Conservation (phyloP, 2,888 invertebrate genomes). For the Orthosia gothica region DNA sequence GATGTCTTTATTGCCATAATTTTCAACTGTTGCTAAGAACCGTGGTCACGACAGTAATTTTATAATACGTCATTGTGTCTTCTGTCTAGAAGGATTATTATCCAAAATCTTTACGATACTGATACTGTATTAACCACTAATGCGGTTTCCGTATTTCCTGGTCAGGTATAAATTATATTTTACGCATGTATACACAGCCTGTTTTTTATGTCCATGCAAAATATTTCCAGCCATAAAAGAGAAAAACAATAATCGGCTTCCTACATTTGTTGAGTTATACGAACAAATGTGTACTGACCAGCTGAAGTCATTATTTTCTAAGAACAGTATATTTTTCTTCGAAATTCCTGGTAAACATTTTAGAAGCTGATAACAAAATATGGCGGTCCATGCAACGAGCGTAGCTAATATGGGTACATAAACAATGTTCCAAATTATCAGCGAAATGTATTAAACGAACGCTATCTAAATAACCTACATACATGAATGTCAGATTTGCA, state of each 20-base stretch:
- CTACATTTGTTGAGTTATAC: too few species aligned
- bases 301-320: too few species aligned
- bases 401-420: background rate
- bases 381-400: too few species aligned
- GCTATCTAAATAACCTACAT: slow-evolving; percentile 28
- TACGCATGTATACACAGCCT: too few species aligned
- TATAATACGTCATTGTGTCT: background rate
- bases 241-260: too few species aligned
- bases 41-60: background rate
- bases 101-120: background rate
- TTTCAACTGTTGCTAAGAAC: background rate
- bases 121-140: too few species aligned
- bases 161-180: background rate
- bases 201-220: too few species aligned
- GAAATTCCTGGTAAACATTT: too few species aligned
- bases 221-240: too few species aligned
- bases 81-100: background rate
- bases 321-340: too few species aligned
- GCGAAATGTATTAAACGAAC: slow-evolving; percentile 5
- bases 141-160: background rate
- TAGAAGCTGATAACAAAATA: too few species aligned
- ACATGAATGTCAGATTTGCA: slow-evolving; percentile 25
- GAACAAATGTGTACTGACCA: too few species aligned
- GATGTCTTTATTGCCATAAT: background rate
- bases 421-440: slow-evolving; percentile 21